A percentile compares a stretch with the other conserved stretches of the same genome.
phyloP scores from a whole-genome alignment of 1,140 invertebrate genomes.

The Araneus ventricosus region DNA sequence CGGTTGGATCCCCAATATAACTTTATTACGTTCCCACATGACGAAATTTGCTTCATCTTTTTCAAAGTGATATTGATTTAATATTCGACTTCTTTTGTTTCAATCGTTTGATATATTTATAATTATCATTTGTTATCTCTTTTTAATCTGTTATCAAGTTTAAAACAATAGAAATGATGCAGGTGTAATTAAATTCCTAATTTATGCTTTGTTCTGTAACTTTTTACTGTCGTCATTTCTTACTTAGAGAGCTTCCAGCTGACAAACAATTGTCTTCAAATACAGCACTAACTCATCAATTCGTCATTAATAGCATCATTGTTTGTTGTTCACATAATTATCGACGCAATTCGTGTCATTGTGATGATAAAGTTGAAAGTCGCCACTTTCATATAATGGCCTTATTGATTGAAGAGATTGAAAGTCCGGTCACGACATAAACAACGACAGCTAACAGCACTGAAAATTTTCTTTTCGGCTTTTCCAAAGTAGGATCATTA shows the following conservation, averaged over 20 bases:
- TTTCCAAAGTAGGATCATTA: not conserved
- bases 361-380: not conserved
- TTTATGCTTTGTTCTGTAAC: not conserved
- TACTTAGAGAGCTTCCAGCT: not conserved
- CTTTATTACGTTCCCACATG: too few relatives aligned
- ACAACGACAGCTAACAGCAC: not conserved
- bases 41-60: too few relatives aligned
- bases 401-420: not conserved
- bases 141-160: too few relatives aligned
- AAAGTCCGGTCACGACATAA: not conserved
- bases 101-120: too few relatives aligned
- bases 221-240: not conserved
- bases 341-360: not conserved
- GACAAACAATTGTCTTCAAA: not conserved
- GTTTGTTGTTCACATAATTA: not conserved
- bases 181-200: not conserved
- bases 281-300: not conserved
- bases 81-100: too few relatives aligned
- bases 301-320: not conserved
- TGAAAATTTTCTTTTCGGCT: not conserved
- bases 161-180: not conserved
- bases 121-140: too few relatives aligned
- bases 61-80: too few relatives aligned
- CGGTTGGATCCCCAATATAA: too few relatives aligned
- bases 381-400: not conserved